A percentile compares a stretch with the other conserved stretches of the same genome.
phyloP scores from a whole-genome alignment of 92 coral and sea anemone genomes.

The Porites lobata region DNA sequence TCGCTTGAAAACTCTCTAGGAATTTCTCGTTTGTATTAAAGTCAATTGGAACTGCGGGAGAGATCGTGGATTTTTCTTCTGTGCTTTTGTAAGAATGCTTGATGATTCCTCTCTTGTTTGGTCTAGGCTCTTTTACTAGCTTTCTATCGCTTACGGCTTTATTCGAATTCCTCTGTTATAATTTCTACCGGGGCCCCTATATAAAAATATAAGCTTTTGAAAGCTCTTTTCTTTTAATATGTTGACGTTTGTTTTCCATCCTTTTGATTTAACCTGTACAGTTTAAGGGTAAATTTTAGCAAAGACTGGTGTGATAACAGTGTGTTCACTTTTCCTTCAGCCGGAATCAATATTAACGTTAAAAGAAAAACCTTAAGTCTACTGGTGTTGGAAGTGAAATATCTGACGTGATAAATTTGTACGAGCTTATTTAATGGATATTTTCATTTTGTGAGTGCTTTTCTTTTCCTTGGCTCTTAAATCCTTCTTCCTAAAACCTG shows the following conservation, averaged over 20 bases:
- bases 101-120: background rate
- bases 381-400: too few species aligned
- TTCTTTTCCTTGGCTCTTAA: too few species aligned
- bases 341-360: too few species aligned
- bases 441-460: too few species aligned
- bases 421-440: too few species aligned
- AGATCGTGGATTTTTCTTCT: background rate
- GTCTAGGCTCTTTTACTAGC: background rate
- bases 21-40: slow-evolving; percentile 32
- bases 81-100: background rate
- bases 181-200: background rate
- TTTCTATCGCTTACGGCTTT: background rate
- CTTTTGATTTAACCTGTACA: background rate
- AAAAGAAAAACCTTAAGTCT: too few species aligned
- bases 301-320: background rate
- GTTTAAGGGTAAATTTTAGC: background rate
- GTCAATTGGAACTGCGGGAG: slow-evolving; percentile 27
- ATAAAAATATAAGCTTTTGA: too few species aligned
- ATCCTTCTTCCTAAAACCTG: too few species aligned
- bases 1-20: slow-evolving; percentile 41
- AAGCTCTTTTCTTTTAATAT: too few species aligned
- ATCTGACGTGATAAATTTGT: too few species aligned
- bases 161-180: background rate
- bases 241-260: background rate
- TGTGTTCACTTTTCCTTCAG: background rate